Evolutionary conservation across 2,113 vertebrate species (phyloP).

Genomic region (Erinaceus europaeus): DNA sequence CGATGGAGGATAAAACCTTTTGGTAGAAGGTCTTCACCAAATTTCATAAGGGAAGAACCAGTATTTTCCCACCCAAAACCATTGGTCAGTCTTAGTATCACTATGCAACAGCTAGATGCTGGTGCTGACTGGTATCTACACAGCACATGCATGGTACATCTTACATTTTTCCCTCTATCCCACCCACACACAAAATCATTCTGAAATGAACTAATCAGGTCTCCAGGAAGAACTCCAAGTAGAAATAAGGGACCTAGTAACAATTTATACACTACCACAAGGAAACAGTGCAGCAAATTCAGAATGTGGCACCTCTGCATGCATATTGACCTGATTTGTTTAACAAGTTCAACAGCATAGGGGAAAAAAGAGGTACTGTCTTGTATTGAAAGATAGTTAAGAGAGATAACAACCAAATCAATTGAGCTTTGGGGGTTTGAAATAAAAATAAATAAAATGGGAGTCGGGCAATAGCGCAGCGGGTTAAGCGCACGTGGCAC

Average conservation of each 20-base stretch:
- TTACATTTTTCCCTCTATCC: not conserved
- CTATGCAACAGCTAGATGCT: not conserved
- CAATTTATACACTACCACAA: not conserved
- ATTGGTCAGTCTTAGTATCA: not conserved
- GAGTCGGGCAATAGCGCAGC: no score
- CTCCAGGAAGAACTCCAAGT: not conserved
- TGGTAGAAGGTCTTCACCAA: not conserved
- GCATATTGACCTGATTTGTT: not conserved
- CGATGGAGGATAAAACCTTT: not conserved
- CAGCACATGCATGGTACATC: not conserved
- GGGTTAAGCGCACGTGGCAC: no score
- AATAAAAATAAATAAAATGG: no score
- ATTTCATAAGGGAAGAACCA: not conserved
- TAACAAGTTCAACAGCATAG: constrained; percentile 5
- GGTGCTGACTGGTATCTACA: not conserved
- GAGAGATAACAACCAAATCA: not conserved
- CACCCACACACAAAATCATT: not conserved
- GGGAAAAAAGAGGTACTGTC: not conserved
- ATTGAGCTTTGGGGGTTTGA: not conserved
- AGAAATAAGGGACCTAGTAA: not conserved
- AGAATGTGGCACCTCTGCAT: not conserved
- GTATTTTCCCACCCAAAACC: not conserved
- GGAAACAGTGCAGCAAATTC: not conserved
- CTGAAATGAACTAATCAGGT: not conserved
- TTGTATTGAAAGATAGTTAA: not conserved